Conservation (phyloP, 2,888 invertebrate species). For the Globia sparganii region DNA sequence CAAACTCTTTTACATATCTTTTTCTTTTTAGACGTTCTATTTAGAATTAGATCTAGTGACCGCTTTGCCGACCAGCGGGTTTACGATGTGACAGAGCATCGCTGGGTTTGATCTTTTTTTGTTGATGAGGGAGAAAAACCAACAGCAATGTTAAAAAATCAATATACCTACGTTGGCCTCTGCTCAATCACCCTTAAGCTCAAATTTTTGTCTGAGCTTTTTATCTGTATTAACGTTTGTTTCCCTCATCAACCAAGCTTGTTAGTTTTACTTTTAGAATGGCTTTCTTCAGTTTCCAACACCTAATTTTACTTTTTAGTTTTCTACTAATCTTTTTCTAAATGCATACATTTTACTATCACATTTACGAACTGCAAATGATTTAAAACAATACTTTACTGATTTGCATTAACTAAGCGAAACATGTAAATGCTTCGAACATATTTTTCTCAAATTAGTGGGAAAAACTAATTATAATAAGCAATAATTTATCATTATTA, state of each 20-base stretch:
- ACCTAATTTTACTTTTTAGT: slow-evolving; percentile 72
- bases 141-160: neutral
- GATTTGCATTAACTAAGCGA: slow-evolving; percentile 52
- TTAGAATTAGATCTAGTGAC: slow-evolving; percentile 75
- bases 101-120: slow-evolving; percentile 78
- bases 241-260: slow-evolving; percentile 76
- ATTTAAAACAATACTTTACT: slow-evolving; percentile 54
- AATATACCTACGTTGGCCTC: neutral
- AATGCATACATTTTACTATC: slow-evolving; percentile 61
- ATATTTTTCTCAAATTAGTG: slow-evolving; percentile 51
- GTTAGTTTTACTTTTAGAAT: slow-evolving; percentile 81
- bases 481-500: slow-evolving; percentile 51
- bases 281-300: slow-evolving; percentile 75
- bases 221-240: neutral
- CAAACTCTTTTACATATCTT: slow-evolving; percentile 67
- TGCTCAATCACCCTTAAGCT: neutral
- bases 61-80: slow-evolving; percentile 87
- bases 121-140: slow-evolving; percentile 65
- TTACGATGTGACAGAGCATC: slow-evolving; percentile 72
- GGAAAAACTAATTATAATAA: slow-evolving; percentile 66
- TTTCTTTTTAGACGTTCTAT: slow-evolving; percentile 74
- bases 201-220: neutral
- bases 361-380: slow-evolving; percentile 53
- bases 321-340: slow-evolving; percentile 76
- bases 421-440: slow-evolving; percentile 53